Percentiles rank a stretch among this genome's conserved stretches.
Conservation (phyloP, 2,888 invertebrate genomes). For the Temnothorax ravouxi region DNA sequence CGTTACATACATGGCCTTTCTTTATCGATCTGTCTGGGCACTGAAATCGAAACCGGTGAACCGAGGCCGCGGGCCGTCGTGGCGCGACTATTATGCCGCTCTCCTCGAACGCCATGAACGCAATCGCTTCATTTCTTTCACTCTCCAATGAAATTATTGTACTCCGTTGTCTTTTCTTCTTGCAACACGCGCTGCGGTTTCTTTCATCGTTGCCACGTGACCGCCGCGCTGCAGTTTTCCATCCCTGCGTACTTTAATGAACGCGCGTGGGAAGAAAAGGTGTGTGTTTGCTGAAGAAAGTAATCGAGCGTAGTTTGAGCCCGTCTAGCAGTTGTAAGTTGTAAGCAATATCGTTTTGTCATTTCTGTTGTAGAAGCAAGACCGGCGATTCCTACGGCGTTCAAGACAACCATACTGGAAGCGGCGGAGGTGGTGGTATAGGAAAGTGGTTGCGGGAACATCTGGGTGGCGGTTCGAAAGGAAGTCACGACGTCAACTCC, state of each 20-base stretch:
- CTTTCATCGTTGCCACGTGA: conserved; percentile 16
- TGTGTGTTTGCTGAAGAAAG: background rate
- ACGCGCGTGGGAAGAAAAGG: background rate
- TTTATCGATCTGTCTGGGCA: conserved; percentile 67
- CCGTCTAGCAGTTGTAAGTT: background rate
- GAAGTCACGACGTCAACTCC: conserved; percentile 72
- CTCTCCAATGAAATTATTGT: conserved; percentile 27
- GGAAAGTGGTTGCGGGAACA: conserved; percentile 85
- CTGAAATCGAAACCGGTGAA: conserved; percentile 75
- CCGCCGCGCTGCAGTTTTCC: conserved; percentile 6
- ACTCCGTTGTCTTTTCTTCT: conserved; percentile 41
- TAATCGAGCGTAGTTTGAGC: conserved; percentile 11
- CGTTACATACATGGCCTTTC: conserved; percentile 68
- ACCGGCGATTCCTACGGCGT: conserved; percentile 65
- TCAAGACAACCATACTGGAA: conserved; percentile 62
- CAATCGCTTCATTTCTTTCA: conserved; percentile 60
- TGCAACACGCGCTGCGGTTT: conserved; percentile 23
- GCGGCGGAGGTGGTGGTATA: conserved; percentile 78
- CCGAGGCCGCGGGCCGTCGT: conserved; percentile 72
- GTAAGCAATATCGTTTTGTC: conserved; percentile 39
- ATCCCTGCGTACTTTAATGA: background rate
- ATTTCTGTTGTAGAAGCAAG: conserved; percentile 76
- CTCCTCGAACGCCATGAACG: conserved; percentile 54
- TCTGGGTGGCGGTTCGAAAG: conserved; percentile 79
- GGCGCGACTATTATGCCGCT: conserved; percentile 66